Base-by-base conservation (phyloP, 1,140 invertebrate species). In the Tenebrio molitor region DNA sequence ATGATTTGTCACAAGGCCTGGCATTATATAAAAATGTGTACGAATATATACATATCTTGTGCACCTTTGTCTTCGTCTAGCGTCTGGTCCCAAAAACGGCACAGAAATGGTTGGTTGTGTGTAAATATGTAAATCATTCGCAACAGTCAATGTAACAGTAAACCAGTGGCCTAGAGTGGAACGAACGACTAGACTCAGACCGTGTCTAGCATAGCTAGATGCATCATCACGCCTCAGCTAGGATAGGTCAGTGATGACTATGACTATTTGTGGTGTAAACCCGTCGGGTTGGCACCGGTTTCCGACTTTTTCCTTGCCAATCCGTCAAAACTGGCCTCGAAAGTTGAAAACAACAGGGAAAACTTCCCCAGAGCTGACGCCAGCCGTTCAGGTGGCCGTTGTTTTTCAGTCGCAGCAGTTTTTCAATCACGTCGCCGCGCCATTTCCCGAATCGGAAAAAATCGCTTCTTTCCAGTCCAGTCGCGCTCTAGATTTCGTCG, bases 131-230 rank as follows among this genome's bases (percentile, higher is more conserved):
- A 33, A 58, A 58, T 58, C n/a, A 25, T 58, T 58, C 23, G 44
- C 12, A 21, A 62, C 36, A 44, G 64, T n/a, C 63, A 42, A 21
- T 50, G 71, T 72, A 72, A 73, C 72, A 70, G 72, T 73, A 70
- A 73, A 69, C 72, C 44, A 73, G 72, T 73, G 67, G 72, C 72
- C 72, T 73, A 73, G 50, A 68, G 50, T 46, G 50, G 62, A 41
- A 58, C 33, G 50, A 62, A 66, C 69, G 53, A 39, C 70, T 71
- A 65, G 70, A 71, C 62, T 29, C 58, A 42, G 34, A 63, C 36
- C 44, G 67, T 68, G 66, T 68, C 66, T 68, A 68, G 66, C 66
- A 34, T 29, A 15, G 6, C 36, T 66, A 44, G 70, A 46, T 72
- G 70, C 58, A 66, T 42, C 70, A 66, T 72, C 62, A 66, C 63